A percentile compares a stretch with the other conserved stretches of the same genome.
These are phyloP conservation scores for Scopus umbretta DNA, from an alignment of 2,113 vertebrate species.

Conservation along the genomic window DNA sequence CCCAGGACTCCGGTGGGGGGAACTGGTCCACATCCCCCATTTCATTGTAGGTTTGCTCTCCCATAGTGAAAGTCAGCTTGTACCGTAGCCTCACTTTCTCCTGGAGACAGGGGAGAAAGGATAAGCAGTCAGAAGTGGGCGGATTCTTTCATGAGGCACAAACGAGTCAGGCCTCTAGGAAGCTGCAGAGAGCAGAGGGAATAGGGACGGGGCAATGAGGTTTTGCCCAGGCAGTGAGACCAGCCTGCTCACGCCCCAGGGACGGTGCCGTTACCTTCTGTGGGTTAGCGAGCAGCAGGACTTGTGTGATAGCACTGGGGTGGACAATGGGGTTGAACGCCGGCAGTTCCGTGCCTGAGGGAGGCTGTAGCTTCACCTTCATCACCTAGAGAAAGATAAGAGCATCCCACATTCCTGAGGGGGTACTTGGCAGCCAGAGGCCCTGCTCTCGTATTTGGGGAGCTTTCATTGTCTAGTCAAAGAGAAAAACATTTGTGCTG, in stretches of 20 bases:
- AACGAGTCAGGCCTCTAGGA: neutral
- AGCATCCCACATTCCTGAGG: neutral
- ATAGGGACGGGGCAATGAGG: neutral
- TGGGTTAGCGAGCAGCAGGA: slow-evolving; percentile 93
- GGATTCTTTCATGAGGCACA: neutral
- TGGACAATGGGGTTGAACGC: slow-evolving; percentile 92
- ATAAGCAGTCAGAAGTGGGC: neutral
- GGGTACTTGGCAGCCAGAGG: neutral
- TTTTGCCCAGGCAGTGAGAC: neutral
- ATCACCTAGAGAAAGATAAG: slow-evolving; percentile 79
- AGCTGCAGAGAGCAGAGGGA: neutral
- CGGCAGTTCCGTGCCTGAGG: slow-evolving; percentile 87
- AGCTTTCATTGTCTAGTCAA: neutral
- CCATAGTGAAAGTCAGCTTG: slow-evolving; percentile 91
- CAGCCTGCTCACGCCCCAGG: neutral
- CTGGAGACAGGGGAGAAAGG: slow-evolving; percentile 61
- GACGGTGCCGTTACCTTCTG: slow-evolving; percentile 78
- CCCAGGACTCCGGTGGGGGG: slow-evolving; percentile 89
- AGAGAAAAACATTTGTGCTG: neutral
- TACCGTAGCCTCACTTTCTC: slow-evolving; percentile 95
- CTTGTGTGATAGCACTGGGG: slow-evolving; percentile 92
- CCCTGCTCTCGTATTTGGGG: neutral
- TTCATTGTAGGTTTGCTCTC: slow-evolving; percentile 86
- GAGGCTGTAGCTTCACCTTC: slow-evolving; percentile 95
- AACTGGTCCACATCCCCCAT: slow-evolving; percentile 95